Percentiles rank a stretch among this genome's conserved stretches.
phyloP scores from a whole-genome alignment of 2,888 invertebrate genomes.

The Theristus sp. region DNA sequence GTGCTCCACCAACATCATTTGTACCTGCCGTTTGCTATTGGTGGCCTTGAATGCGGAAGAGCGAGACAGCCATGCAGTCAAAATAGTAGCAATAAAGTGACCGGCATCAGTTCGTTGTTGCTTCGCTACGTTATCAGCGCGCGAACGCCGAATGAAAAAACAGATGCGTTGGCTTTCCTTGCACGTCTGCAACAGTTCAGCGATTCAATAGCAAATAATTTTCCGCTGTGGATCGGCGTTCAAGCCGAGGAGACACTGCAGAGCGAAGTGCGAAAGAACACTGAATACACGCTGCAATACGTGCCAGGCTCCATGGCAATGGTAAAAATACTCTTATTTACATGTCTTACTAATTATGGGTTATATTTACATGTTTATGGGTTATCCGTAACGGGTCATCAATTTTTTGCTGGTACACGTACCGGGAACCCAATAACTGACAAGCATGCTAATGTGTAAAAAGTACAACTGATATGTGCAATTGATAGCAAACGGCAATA shows the following conservation, averaged over 20 bases:
- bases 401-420: no score
- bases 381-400: no score
- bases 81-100: not conserved
- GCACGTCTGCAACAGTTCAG: not conserved
- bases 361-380: no score
- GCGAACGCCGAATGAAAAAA: not conserved
- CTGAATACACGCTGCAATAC: not conserved
- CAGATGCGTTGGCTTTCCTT: not conserved
- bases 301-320: not conserved
- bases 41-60: not conserved
- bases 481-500: no score
- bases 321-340: no score
- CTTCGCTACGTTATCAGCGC: not conserved
- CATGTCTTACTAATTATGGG: no score
- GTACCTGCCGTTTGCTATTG: not conserved
- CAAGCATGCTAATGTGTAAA: no score
- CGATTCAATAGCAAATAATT: no score
- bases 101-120: not conserved
- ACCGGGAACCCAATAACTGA: no score
- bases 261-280: not conserved
- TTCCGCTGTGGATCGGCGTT: not conserved
- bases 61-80: not conserved
- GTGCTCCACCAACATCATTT: not conserved
- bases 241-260: not conserved
- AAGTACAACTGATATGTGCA: no score